These are phyloP conservation scores for Lichenostomus cassidix DNA, from an alignment of 2,113 vertebrate species.

Conservation along the genomic window DNA sequence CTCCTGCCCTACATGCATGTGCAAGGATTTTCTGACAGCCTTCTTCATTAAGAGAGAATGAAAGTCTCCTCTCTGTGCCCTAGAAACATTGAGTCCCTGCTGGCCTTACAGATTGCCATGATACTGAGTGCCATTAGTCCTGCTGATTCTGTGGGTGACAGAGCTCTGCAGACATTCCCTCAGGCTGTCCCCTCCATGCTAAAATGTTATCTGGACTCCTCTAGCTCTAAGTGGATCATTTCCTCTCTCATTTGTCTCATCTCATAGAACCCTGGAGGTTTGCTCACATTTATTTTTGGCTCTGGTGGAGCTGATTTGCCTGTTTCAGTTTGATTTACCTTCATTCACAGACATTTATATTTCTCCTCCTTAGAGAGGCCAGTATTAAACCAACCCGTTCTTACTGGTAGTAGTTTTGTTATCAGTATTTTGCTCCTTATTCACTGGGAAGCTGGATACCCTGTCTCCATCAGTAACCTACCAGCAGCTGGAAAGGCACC, in stretches of 20 bases:
- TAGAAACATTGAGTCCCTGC: not conserved
- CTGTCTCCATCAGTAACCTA: not conserved
- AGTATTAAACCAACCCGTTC: not conserved
- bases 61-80: not conserved
- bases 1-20: not conserved
- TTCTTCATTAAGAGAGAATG: not conserved
- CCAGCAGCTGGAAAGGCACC: not conserved
- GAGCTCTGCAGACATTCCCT: not conserved
- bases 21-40: not conserved
- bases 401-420: not conserved
- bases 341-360: not conserved
- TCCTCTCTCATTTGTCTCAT: conserved; percentile 16
- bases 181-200: not conserved
- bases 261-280: not conserved
- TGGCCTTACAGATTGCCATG: not conserved
- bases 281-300: conserved; percentile 22
- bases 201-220: not conserved
- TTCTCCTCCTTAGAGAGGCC: not conserved
- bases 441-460: not conserved
- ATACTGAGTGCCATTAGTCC: not conserved
- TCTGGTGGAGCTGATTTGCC: not conserved
- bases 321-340: conserved; percentile 14
- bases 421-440: not conserved
- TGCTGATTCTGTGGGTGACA: not conserved
- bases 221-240: not conserved